Percentiles rank a stretch among this genome's conserved stretches.
Conservation (phyloP, 2,797 vertebrate species). For the Myotis daubentonii region DNA sequence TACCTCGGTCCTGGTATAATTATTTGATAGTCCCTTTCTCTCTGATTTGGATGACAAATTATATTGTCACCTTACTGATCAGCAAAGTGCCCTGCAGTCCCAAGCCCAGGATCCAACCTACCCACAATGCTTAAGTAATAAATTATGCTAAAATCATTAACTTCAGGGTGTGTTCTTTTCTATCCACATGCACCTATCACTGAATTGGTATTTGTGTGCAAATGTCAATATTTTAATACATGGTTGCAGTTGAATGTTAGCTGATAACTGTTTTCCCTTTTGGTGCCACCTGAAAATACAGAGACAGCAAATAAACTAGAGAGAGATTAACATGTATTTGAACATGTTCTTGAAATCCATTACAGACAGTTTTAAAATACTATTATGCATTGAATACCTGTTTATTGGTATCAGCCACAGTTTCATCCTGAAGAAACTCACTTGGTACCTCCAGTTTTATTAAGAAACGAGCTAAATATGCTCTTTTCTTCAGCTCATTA, state of each 20-base stretch:
- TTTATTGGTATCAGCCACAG: constrained; percentile 92
- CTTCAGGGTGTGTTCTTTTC: not conserved
- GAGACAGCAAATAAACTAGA: not conserved
- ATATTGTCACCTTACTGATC: not conserved
- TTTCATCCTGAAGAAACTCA: constrained; percentile 96
- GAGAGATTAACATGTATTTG: not conserved
- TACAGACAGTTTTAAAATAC: not conserved
- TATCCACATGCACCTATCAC: not conserved
- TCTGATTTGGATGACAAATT: constrained; percentile 40
- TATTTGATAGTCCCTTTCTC: not conserved
- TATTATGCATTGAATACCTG: constrained; percentile 88
- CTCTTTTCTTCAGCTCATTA: constrained; percentile 95
- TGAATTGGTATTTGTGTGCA: not conserved
- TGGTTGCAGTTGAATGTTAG: not conserved
- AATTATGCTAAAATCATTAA: constrained; percentile 33
- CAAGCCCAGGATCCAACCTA: not conserved
- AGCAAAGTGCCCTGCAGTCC: not conserved
- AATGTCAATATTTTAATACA: constrained; percentile 40
- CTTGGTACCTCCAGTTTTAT: constrained; percentile 94
- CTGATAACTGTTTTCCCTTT: not conserved
- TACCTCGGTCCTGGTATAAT: not conserved
- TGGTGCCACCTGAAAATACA: not conserved
- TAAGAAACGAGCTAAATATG: constrained; percentile 95
- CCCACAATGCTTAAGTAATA: constrained; percentile 5
- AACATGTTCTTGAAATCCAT: not conserved